Evolutionary conservation across 2,113 vertebrate genomes (phyloP).

Genomic region (Opisthocomus hoazin): DNA sequence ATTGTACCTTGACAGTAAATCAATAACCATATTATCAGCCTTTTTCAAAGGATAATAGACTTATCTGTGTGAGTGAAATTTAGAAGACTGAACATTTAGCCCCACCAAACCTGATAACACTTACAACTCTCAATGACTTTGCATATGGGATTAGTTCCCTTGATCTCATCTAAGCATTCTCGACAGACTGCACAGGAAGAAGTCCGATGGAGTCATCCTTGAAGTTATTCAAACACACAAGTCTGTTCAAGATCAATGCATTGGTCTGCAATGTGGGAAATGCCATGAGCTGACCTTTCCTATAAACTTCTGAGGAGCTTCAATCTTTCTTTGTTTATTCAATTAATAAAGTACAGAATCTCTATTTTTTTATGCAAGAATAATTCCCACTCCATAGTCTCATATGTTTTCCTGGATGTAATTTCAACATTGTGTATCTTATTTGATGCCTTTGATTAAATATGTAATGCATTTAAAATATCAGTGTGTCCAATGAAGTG

Average conservation of each 20-base stretch:
- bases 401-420: slow-evolving; percentile 39
- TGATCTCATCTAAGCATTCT: neutral
- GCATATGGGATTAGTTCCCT: neutral
- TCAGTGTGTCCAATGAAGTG: slow-evolving; percentile 2
- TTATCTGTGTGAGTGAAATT: neutral
- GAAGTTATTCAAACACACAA: neutral
- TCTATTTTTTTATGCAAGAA: neutral
- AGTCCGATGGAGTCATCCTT: neutral
- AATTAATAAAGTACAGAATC: neutral
- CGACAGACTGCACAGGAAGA: neutral
- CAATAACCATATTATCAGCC: neutral
- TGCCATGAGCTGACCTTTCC: neutral
- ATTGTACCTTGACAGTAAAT: neutral
- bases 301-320: neutral
- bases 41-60: neutral
- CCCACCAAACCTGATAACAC: neutral
- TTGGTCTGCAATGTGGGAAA: neutral
- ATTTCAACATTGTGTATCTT: neutral
- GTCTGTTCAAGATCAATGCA: neutral
- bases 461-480: slow-evolving; percentile 37
- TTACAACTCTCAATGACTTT: neutral
- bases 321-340: neutral
- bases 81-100: neutral
- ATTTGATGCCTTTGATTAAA: slow-evolving; percentile 33
- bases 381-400: neutral